Percentiles rank a stretch among this genome's conserved stretches.
Conservation (phyloP, 2,888 invertebrate genomes). For the Opisthograptis luteolata region DNA sequence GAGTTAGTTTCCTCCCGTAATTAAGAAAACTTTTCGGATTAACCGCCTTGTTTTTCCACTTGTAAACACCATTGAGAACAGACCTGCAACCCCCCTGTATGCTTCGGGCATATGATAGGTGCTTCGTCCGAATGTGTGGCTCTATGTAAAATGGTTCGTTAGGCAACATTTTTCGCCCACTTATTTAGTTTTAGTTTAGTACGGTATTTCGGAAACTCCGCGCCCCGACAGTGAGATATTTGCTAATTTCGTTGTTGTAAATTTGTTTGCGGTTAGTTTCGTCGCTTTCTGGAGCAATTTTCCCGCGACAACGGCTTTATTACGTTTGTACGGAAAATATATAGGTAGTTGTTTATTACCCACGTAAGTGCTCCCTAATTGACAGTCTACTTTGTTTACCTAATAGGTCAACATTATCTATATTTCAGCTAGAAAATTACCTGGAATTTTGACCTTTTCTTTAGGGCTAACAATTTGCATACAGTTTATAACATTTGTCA, state of each 20-base stretch:
- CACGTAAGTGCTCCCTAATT: conserved; percentile 1
- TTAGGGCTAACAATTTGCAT: too few relatives aligned
- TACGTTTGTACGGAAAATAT: background rate
- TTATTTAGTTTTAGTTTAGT: conserved; percentile 77
- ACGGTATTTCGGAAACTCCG: conserved; percentile 65
- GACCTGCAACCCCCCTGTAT: conserved; percentile 46
- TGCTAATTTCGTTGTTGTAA: conserved; percentile 77
- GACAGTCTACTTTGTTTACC: background rate
- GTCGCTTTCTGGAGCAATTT: conserved; percentile 30
- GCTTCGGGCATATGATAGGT: conserved; percentile 18
- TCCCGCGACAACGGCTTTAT: conserved; percentile 20
- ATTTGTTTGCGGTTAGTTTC: conserved; percentile 62
- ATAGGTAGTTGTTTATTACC: conserved; percentile 17
- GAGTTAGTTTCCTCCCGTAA: conserved; percentile 79
- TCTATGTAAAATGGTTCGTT: conserved; percentile 54
- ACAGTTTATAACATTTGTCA: too few relatives aligned
- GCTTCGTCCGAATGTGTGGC: conserved; percentile 32
- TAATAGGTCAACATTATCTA: background rate
- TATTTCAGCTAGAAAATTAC: background rate
- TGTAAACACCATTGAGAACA: conserved; percentile 50
- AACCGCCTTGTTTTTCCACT: conserved; percentile 76
- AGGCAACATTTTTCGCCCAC: conserved; percentile 74
- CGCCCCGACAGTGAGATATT: conserved; percentile 79
- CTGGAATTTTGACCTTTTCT: background rate
- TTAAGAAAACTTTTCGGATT: conserved; percentile 82